Evolutionary conservation across 2,113 vertebrate genomes (phyloP), one percentile per base, ranked within the genome.

Genomic region (Probosciger aterrimus): DNA sequence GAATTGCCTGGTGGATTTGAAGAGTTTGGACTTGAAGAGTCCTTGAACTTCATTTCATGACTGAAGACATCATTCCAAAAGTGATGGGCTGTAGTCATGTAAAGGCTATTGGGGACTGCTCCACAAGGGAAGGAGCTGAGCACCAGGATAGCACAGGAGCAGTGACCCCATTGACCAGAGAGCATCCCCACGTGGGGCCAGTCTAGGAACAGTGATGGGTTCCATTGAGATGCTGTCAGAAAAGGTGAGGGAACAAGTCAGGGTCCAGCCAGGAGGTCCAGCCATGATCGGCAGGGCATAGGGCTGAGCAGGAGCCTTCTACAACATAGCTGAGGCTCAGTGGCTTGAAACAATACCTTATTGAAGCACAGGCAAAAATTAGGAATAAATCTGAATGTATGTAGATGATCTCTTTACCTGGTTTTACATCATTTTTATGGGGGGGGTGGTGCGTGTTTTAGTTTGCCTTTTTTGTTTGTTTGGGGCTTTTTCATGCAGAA

Each of bases 171-270:
- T 0, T 16, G 68, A 69, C 12, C n/a, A 65, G 43, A 37, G 57
- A 4, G 4, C 7, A 25, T 17, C 13, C 30, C n/a, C 7, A 13
- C 1, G 2, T n/a, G 43, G 9, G 37, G 50, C 22, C 1, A 4
- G 31, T 22, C 4, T 90, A 46, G 53, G 46, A 46, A 49, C 43
- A 25, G 65, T 10, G 67, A 20, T 17, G 28, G 12, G 27, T 50
- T 73, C 59, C 43, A 33, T 5, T 11, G 25, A 55, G 25, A 43
- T 6, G 39, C n/a, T 65, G 43, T 43, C 43, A 57, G 65, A 71
- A 2, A 16, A 37, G 23, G 37, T 10, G 37, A 91, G 35, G 37
- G 39, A 33, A 65, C 59, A 50, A 44, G 65, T 3, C 43, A 44
- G 43, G 35, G 18, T 44, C 57, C 1, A 8, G 35, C 15, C 64